These are phyloP conservation scores for Molossus alvarezi DNA, from an alignment of 2,797 vertebrate genomes.

Conservation along the genomic window DNA sequence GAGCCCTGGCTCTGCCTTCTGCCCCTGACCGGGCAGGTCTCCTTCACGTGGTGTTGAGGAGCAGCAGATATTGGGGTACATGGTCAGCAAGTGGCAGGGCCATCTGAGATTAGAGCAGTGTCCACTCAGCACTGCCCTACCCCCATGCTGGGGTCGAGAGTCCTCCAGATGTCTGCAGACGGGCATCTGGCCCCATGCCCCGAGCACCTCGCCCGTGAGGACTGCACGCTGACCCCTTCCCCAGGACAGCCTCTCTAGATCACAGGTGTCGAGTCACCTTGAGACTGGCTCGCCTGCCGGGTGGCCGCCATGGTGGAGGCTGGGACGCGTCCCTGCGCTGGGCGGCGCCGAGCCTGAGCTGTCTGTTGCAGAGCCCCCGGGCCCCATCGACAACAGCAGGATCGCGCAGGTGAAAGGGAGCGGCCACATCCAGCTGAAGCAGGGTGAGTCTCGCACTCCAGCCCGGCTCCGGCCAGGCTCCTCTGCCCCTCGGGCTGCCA, in stretches of 20 bases:
- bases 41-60: fast-evolving
- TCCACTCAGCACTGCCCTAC: fast-evolving
- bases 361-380: conserved; percentile 93
- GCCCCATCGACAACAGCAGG: conserved; percentile 98
- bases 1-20: background rate
- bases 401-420: conserved; percentile 95
- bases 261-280: no score
- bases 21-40: background rate
- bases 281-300: fast-evolving
- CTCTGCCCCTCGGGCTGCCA: background rate
- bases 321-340: fast-evolving
- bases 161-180: background rate
- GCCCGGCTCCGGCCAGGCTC: fast-evolving
- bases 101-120: background rate
- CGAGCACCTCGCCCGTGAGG: fast-evolving
- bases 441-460: conserved; percentile 90
- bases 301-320: background rate
- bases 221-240: fast-evolving
- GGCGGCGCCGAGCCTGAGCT: fast-evolving
- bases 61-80: fast-evolving
- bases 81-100: fast-evolving
- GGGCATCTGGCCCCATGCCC: background rate
- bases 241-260: background rate
- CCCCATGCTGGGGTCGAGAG: fast-evolving
- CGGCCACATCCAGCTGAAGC: conserved; percentile 96